phyloP scores from a whole-genome alignment of 2,797 vertebrate genomes.

The Poeciliopsis turneri region DNA sequence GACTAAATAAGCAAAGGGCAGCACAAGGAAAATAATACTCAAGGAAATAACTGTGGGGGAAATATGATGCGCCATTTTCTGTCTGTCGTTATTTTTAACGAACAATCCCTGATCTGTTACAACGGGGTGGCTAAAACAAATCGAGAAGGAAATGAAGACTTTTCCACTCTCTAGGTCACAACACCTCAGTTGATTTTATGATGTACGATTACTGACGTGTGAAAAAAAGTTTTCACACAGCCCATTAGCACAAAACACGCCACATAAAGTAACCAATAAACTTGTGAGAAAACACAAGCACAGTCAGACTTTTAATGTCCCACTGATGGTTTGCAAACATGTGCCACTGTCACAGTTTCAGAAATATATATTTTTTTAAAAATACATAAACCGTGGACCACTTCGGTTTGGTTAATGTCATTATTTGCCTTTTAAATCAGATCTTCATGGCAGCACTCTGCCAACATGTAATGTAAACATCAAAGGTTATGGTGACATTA shows the following conservation, averaged over 20 bases:
- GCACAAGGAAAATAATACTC: constrained; percentile 26
- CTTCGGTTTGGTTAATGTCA: not conserved
- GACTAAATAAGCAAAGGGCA: constrained; percentile 42
- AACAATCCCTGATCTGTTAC: not conserved
- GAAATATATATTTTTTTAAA: not conserved
- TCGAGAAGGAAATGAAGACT: not conserved
- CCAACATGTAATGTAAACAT: not conserved
- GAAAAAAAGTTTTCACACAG: not conserved
- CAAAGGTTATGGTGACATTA: not conserved
- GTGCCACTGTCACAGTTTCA: not conserved
- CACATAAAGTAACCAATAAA: not conserved
- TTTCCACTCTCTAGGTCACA: not conserved
- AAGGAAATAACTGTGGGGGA: not conserved
- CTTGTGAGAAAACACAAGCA: not conserved
- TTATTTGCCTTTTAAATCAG: not conserved
- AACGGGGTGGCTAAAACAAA: not conserved
- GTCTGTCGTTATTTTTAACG: not conserved
- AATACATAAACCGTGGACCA: not conserved
- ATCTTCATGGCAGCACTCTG: not conserved
- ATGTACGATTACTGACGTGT: not conserved
- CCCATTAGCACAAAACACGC: not conserved
- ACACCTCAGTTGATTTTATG: not conserved
- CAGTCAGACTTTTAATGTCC: not conserved
- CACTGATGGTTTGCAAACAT: not conserved
- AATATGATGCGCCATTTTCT: not conserved